Conservation (phyloP, 2,888 invertebrate species). For the Polyommatus icarus region DNA sequence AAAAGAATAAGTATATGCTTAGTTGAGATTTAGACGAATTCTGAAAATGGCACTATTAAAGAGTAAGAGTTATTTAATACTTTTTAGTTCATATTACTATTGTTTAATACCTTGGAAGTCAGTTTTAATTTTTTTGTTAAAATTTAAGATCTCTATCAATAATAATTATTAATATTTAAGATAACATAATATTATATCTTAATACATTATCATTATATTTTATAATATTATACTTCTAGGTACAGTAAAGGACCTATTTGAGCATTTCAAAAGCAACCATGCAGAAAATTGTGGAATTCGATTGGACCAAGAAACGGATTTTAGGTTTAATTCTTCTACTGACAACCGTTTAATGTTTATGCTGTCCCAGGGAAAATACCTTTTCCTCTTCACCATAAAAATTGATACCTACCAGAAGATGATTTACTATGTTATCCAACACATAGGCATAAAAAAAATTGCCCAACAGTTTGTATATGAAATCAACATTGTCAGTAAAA, state of each 20-base stretch:
- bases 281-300: conserved; percentile 52
- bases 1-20: no score
- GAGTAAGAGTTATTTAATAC: no score
- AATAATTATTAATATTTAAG: neutral
- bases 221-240: conserved; percentile 59
- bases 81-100: no score
- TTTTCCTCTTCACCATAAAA: conserved; percentile 61
- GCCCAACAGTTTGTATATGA: conserved; percentile 66
- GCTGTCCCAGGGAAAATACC: conserved; percentile 55
- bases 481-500: conserved; percentile 61
- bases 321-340: conserved; percentile 38
- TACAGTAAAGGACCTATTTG: conserved; percentile 58
- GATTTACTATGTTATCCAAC: conserved; percentile 66
- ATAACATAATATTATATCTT: neutral
- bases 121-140: no score
- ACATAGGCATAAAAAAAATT: conserved; percentile 60
- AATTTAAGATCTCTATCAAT: neutral
- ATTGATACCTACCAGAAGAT: conserved; percentile 57
- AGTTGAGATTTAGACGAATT: no score
- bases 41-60: no score
- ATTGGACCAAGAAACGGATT: conserved; percentile 57
- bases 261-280: conserved; percentile 67
- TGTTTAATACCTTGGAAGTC: no score
- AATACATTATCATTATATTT: neutral
- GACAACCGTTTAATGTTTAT: conserved; percentile 63